Conservation (phyloP, 1,140 invertebrate genomes). For the Cherax quadricarinatus region DNA sequence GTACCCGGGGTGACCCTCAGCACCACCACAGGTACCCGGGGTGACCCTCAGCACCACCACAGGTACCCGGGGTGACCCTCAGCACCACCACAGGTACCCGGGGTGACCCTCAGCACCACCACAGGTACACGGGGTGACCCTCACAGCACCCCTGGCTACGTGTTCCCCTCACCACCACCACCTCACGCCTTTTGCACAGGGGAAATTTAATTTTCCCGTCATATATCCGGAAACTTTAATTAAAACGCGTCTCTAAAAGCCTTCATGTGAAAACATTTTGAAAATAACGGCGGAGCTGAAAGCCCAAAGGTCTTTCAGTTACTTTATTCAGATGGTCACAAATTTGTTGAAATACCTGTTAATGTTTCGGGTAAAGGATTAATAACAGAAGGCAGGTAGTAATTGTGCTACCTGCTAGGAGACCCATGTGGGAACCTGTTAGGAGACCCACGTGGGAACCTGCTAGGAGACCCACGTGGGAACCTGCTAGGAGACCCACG, state of each 20-base stretch:
- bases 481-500: no score
- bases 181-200: constrained; percentile 26
- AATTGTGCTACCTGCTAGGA: no score
- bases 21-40: no score
- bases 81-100: no score
- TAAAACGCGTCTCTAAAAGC: constrained; percentile 37
- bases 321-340: not conserved
- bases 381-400: not conserved
- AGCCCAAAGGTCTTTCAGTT: not conserved
- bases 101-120: no score
- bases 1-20: no score
- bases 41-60: no score
- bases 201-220: constrained; percentile 37
- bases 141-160: not conserved
- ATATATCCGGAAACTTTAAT: constrained; percentile 43
- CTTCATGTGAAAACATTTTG: constrained; percentile 34
- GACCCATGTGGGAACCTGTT: no score
- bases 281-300: not conserved
- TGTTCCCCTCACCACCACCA: constrained; percentile 2
- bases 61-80: no score
- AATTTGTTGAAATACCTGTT: not conserved
- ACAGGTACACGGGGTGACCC: no score
- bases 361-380: not conserved
- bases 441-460: no score
- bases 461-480: no score